Base-by-base conservation (phyloP, 2,888 invertebrate genomes). In the Notodonta ziczac region DNA sequence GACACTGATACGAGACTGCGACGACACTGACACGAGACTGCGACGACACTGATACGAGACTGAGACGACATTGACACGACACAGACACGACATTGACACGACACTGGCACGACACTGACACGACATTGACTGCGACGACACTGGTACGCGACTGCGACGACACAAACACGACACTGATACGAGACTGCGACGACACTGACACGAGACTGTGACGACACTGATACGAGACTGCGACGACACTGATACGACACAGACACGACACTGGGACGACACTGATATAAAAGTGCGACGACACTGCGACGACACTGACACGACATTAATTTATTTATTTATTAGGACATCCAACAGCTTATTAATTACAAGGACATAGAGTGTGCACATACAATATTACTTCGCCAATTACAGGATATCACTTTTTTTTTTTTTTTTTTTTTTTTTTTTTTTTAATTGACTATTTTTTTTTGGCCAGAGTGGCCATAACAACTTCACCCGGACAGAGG, bases 71-170 rank as follows among this genome's bases (percentile, higher is more conserved):
- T 24, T 10, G 9, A 13, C 7, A 35, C 44, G 44, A 44, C 9
- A 90, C 63, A 2, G 24, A 1, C 87, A 86, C 6, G 93, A 92
- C 48, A 82, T 84, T 0, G 91, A 84, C 5, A 83, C 81, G 6
- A 87, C 46, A 72, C 73, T 2, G 88, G 85, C 12, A 80, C 1
- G 83, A 80, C 4, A 77, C 78, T 35, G 35, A 57, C 32, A 12
- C 14, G n/a, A 50, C 50, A 5, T 1, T 5, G 5, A 44, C 44
- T n/a, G 50, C 0, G 14, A n/a, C 14, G 50, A 10, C 13, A 51
- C 13, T n/a, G 10, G 35, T 5, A 32, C 32, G 46, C 55, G 6
- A 57, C 42, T 56, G 42, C 1, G 0, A 50, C 14, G 50, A 50
- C 14, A 50, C 13, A 2, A 5, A 7, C 50, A 14, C 14, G 50